Percentiles rank a stretch among this genome's conserved stretches.
Conservation (phyloP, 2,113 vertebrate species). For the Circaetus cinerascens region DNA sequence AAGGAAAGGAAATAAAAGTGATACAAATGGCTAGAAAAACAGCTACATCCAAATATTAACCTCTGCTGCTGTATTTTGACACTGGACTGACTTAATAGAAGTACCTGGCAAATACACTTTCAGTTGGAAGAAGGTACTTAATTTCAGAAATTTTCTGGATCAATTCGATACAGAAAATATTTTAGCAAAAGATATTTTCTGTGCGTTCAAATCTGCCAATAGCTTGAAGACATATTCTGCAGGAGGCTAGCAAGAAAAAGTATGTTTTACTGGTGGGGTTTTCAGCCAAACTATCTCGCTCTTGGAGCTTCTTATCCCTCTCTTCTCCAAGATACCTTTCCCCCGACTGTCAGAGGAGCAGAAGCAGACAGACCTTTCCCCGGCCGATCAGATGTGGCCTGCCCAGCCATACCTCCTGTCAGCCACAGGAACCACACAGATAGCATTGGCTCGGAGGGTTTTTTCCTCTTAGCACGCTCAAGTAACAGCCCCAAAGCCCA, state of each 20-base stretch:
- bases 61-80: neutral
- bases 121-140: neutral
- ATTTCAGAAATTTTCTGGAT: neutral
- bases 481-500: neutral
- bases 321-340: constrained; percentile 16
- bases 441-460: fast-evolving
- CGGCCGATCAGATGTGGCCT: neutral
- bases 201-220: neutral
- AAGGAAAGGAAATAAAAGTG: constrained; percentile 44
- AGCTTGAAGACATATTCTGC: neutral
- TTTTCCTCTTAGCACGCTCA: neutral
- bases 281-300: neutral
- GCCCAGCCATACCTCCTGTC: neutral
- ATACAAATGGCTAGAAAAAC: constrained; percentile 37
- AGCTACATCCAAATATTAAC: neutral
- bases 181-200: neutral
- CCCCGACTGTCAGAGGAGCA: neutral
- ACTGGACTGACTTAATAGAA: neutral
- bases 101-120: fast-evolving
- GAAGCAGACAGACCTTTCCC: neutral
- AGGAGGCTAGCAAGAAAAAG: neutral
- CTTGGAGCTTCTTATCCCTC: constrained; percentile 4
- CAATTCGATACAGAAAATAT: neutral
- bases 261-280: neutral
- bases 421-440: neutral